Evolutionary conservation across 2,797 vertebrate species (phyloP).

Genomic region (Arnoldichthys spilopterus): DNA sequence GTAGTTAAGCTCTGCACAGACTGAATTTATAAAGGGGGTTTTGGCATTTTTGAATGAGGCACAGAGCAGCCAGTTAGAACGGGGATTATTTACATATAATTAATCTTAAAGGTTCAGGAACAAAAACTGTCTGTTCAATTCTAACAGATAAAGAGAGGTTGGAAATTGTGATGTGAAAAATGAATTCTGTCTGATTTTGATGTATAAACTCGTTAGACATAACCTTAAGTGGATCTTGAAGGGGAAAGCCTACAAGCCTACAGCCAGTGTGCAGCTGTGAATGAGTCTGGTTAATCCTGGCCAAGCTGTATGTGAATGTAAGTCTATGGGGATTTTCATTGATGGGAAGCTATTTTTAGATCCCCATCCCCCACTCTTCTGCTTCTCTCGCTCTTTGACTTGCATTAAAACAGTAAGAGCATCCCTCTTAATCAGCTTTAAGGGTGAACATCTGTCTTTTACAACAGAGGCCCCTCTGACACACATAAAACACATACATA

Average conservation of each 20-base stretch:
- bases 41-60: not conserved
- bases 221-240: too few relatives aligned
- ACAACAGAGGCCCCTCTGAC: slow-evolving; percentile 5
- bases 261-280: too few relatives aligned
- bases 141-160: not conserved
- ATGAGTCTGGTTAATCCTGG: too few relatives aligned
- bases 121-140: not conserved
- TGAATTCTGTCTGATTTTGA: too few relatives aligned
- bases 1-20: not conserved
- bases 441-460: slow-evolving; percentile 64
- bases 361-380: slow-evolving; percentile 12
- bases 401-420: slow-evolving; percentile 59
- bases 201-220: too few relatives aligned
- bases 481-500: not conserved
- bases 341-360: slow-evolving; percentile 60
- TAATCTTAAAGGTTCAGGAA: not conserved
- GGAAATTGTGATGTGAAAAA: too few relatives aligned
- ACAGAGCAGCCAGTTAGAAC: not conserved
- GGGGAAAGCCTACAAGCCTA: too few relatives aligned
- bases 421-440: slow-evolving; percentile 66
- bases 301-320: not conserved
- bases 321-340: slow-evolving; percentile 5
- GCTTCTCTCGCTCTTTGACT: slow-evolving; percentile 35
- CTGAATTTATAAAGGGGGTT: not conserved
- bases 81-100: not conserved